phyloP scores from a whole-genome alignment of 2,113 vertebrate species.

The Oriolus oriolus region DNA sequence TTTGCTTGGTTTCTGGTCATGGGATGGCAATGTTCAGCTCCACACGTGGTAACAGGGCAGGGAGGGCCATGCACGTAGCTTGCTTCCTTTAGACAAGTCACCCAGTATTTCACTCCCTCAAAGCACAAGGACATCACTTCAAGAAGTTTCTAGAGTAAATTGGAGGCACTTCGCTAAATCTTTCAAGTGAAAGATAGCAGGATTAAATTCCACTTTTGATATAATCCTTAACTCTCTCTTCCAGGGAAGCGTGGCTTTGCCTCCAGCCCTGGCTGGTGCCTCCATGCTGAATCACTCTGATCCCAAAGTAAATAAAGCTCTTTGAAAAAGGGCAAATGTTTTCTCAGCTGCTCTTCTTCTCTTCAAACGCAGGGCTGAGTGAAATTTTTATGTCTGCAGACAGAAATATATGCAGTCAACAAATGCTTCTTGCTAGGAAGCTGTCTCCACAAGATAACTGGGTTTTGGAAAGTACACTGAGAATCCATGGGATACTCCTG shows the following conservation, averaged over 20 bases:
- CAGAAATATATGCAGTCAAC: background rate
- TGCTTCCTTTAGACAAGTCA: background rate
- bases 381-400: slow-evolving; percentile 28
- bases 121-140: background rate
- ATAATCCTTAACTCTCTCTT: background rate
- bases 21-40: background rate
- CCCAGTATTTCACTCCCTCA: background rate
- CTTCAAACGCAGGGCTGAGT: background rate
- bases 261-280: slow-evolving; percentile 12
- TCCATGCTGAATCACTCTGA: background rate
- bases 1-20: background rate
- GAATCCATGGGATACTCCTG: background rate
- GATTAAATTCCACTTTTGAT: slow-evolving; percentile 8
- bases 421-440: background rate
- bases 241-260: background rate
- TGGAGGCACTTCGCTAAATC: background rate
- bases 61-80: background rate
- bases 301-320: slow-evolving; percentile 21
- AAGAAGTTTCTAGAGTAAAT: background rate
- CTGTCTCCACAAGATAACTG: background rate
- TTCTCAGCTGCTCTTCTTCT: slow-evolving; percentile 36
- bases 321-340: slow-evolving; percentile 36
- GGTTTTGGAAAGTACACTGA: background rate
- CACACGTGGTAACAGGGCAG: background rate
- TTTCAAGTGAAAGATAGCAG: background rate